phyloP scores from a whole-genome alignment of 2,113 vertebrate genomes.

The Erythrolamprus reginae region DNA sequence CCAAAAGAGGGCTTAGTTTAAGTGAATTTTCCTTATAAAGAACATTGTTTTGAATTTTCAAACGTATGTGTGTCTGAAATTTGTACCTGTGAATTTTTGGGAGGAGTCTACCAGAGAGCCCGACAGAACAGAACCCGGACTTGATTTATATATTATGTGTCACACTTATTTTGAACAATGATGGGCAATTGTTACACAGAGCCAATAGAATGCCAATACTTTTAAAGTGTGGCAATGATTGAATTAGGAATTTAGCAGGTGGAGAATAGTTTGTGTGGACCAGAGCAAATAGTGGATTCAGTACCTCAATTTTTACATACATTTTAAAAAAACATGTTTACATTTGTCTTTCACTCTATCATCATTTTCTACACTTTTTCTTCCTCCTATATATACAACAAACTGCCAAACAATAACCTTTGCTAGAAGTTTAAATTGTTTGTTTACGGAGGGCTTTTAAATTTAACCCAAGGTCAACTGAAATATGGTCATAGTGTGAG shows the following conservation, averaged over 20 bases:
- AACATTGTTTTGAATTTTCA: no score
- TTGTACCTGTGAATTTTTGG: no score
- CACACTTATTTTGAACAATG: not conserved
- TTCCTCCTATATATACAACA: not conserved
- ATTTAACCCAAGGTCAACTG: not conserved
- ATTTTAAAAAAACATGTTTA: not conserved
- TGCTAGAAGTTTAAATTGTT: not conserved
- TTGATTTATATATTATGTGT: not conserved
- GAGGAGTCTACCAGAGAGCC: no score
- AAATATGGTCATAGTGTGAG: not conserved
- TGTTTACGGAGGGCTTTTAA: not conserved
- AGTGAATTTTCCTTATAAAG: no score
- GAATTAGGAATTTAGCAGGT: not conserved
- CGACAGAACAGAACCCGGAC: no score
- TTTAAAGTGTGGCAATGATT: not conserved
- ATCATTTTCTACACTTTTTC: not conserved
- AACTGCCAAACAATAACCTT: not conserved
- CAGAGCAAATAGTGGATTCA: not conserved
- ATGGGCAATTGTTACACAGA: not conserved
- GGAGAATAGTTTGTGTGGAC: not conserved
- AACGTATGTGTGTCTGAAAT: no score
- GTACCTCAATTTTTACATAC: not conserved
- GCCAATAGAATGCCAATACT: not conserved
- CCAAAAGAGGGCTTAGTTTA: no score
- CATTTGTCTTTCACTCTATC: not conserved